Conservation (phyloP, 2,113 vertebrate genomes). For the Labrus mixtus region DNA sequence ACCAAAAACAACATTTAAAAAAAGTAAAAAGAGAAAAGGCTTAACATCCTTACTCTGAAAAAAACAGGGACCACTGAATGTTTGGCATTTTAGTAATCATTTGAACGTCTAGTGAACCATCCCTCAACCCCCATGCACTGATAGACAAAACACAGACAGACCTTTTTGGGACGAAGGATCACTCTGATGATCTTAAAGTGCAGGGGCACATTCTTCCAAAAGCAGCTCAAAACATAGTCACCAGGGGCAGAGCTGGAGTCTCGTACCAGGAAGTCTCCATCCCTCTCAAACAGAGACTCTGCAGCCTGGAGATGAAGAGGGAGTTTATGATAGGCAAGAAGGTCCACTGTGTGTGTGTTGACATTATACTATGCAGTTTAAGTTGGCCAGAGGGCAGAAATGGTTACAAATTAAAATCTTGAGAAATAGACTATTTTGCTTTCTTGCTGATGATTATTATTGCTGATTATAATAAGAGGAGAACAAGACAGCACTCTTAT, state of each 20-base stretch:
- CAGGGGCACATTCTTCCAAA: conserved; percentile 82
- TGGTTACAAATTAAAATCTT: background rate
- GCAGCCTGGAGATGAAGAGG: conserved; percentile 79
- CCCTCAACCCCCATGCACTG: background rate
- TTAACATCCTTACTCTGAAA: no score
- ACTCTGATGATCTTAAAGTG: conserved; percentile 91
- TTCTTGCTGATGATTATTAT: background rate
- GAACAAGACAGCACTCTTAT: background rate
- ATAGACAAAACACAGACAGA: conserved; percentile 25
- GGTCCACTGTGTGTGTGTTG: background rate
- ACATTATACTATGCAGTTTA: background rate
- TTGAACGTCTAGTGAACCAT: background rate
- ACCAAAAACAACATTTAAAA: no score
- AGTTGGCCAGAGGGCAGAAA: background rate
- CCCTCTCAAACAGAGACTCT: conserved; percentile 83
- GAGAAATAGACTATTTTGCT: no score
- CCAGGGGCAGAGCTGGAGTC: conserved; percentile 80
- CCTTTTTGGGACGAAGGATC: conserved; percentile 86
- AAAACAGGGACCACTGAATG: no score
- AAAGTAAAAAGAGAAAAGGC: no score
- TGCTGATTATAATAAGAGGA: background rate
- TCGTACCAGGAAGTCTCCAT: conserved; percentile 91
- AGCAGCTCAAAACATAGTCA: conserved; percentile 88
- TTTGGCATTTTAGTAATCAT: background rate
- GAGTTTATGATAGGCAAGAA: background rate